Evolutionary conservation across 2,797 vertebrate genomes (phyloP).

Genomic region (Xenops minutus): DNA sequence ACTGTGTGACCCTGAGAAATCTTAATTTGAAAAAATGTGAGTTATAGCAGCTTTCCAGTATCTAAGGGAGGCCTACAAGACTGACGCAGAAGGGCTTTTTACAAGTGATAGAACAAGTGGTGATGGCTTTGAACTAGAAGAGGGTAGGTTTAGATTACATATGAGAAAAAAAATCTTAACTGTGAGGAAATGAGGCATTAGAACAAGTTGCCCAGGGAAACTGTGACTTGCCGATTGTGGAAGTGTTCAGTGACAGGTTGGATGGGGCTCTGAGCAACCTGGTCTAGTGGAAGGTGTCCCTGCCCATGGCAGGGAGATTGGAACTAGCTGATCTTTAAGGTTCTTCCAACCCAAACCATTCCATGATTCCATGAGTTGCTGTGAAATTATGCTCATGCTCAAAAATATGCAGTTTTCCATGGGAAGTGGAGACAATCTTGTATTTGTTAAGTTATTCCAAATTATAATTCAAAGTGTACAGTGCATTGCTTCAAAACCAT

Average conservation of each 20-base stretch:
- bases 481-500: background rate
- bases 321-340: background rate
- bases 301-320: background rate
- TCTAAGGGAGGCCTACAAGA: background rate
- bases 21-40: background rate
- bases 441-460: background rate
- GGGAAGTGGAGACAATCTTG: background rate
- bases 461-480: background rate
- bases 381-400: background rate
- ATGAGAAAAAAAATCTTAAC: background rate
- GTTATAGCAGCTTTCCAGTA: background rate
- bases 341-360: background rate
- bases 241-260: background rate
- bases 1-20: background rate
- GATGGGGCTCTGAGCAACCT: background rate
- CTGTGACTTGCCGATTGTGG: background rate
- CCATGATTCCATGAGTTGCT: background rate
- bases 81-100: background rate
- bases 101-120: background rate
- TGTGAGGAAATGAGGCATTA: background rate
- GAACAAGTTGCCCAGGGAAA: background rate
- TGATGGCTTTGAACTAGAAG: background rate
- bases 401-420: background rate
- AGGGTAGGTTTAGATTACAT: background rate
- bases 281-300: background rate